phyloP scores from a whole-genome alignment of 2,113 vertebrate genomes.

The Glaucidium brasilianum region DNA sequence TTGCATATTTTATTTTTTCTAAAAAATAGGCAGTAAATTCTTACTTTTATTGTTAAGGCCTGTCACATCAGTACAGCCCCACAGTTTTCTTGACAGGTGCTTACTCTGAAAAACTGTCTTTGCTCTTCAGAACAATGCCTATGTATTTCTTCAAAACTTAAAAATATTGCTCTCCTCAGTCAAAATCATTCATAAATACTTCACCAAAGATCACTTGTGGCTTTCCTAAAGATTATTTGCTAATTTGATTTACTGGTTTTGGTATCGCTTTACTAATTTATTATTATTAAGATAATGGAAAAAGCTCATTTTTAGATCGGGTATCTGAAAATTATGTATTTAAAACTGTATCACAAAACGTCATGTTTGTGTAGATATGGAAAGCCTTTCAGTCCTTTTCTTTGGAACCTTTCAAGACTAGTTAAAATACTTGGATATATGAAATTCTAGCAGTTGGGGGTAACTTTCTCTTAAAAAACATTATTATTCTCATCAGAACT shows the following conservation, averaged over 20 bases:
- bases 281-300: not conserved
- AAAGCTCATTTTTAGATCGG: not conserved
- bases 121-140: not conserved
- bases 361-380: not conserved
- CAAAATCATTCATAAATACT: conserved; percentile 38
- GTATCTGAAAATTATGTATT: not conserved
- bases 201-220: not conserved
- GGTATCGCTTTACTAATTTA: not conserved
- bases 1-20: not conserved
- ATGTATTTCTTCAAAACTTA: not conserved
- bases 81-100: not conserved
- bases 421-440: not conserved
- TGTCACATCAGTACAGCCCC: not conserved
- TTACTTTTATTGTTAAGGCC: not conserved
- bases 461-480: not conserved
- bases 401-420: not conserved
- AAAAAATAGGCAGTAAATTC: not conserved
- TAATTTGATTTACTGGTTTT: not conserved
- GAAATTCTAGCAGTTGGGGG: not conserved
- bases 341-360: not conserved
- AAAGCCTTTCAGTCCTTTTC: not conserved
- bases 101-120: not conserved
- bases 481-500: not conserved
- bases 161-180: not conserved
- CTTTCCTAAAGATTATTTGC: not conserved